Percentiles rank a stretch among this genome's conserved stretches.
Conservation (phyloP, 1,140 invertebrate genomes). For the Drosophila oshimai region DNA sequence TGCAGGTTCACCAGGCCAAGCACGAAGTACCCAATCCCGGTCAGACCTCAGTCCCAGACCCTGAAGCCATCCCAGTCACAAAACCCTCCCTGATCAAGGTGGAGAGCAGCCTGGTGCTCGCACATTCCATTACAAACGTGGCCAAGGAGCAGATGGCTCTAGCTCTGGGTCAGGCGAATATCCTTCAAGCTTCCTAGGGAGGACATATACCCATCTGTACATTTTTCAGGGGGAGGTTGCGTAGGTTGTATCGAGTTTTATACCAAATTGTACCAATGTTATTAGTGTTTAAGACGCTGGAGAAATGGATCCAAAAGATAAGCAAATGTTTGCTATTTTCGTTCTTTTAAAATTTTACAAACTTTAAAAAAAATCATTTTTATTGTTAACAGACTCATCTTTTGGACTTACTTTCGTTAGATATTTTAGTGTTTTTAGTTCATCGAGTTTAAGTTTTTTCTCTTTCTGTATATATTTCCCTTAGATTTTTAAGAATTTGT, state of each 20-base stretch:
- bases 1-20: slow-evolving; percentile 73
- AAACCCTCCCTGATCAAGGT: slow-evolving; percentile 59
- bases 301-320: too few species aligned
- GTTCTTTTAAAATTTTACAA: too few species aligned
- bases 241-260: slow-evolving; percentile 31
- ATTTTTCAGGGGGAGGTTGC: neutral
- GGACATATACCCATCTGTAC: neutral
- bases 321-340: too few species aligned
- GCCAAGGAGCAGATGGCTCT: neutral
- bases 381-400: neutral
- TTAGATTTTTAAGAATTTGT: slow-evolving; percentile 11
- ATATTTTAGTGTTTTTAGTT: too few species aligned
- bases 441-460: too few species aligned
- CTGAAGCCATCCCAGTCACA: neutral
- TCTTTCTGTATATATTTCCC: slow-evolving; percentile 21
- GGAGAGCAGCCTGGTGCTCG: slow-evolving; percentile 47
- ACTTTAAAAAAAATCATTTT: too few species aligned
- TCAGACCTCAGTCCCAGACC: neutral
- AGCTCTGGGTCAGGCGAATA: too few species aligned
- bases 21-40: slow-evolving; percentile 28
- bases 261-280: slow-evolving; percentile 34
- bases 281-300: neutral
- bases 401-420: too few species aligned
- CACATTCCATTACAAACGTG: slow-evolving; percentile 56
- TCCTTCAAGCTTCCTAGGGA: slow-evolving; percentile 7